Conservation (phyloP, 2,113 vertebrate genomes). For the Pelecanoides urinatrix region DNA sequence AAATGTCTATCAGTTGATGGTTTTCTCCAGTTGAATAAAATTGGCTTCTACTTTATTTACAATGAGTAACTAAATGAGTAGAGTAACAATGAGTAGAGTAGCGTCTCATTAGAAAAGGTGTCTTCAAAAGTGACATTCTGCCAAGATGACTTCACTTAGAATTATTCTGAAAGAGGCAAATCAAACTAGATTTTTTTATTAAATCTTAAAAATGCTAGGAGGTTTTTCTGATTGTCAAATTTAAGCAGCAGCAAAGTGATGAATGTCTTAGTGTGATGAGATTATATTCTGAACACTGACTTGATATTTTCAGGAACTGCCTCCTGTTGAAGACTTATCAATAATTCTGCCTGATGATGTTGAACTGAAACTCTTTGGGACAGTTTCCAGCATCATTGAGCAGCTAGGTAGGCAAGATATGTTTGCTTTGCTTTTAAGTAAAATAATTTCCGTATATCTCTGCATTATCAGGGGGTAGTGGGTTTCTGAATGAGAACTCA, state of each 20-base stretch:
- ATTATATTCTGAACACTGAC: neutral
- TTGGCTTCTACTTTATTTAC: neutral
- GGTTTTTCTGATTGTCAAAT: neutral
- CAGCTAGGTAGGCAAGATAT: constrained; percentile 79
- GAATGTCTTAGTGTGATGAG: neutral
- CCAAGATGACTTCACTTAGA: neutral
- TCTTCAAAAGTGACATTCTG: neutral
- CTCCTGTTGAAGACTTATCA: constrained; percentile 81
- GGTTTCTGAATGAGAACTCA: neutral
- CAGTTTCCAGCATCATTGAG: constrained; percentile 85
- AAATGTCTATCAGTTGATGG: neutral
- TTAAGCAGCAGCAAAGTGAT: neutral
- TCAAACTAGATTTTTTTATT: neutral
- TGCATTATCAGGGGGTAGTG: neutral
- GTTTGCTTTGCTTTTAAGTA: neutral
- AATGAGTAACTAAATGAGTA: neutral
- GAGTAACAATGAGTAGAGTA: neutral
- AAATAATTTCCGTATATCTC: neutral
- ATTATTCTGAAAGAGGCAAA: neutral
- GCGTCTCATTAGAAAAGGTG: neutral
- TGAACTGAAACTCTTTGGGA: constrained; percentile 82
- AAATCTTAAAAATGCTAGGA: neutral
- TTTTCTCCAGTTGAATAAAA: neutral
- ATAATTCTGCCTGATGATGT: constrained; percentile 80
- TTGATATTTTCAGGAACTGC: constrained; percentile 78